Evolutionary conservation across 2,797 vertebrate genomes (phyloP), one percentile per base, ranked within the genome.

Genomic region (Chelon labrosus): DNA sequence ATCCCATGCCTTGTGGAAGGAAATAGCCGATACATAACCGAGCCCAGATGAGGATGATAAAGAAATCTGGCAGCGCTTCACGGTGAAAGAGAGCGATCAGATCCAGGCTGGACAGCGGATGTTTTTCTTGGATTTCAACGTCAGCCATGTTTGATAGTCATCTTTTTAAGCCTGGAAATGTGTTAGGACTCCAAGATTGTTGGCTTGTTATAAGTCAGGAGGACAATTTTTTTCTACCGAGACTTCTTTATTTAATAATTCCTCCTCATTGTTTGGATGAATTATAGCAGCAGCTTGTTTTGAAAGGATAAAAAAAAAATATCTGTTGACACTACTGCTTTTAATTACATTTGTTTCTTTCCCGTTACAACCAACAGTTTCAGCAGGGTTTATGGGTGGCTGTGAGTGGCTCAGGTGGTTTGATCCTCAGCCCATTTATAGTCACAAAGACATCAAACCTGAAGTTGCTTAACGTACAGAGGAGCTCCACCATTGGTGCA

Each of bases 161-260:
- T 75, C 79, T 86, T 81, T 85, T 86, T 77, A 75, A 78, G 44
- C 35, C 55, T 65, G 63, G 67, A 70, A 75, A 86, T 63, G 67
- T 83, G 69, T 82, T 12, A 51, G 63, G 55, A 38, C 44, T 47
- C n/a, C 14, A 14, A 73, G 37, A 46, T 61, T n/a, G 59, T 75
- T 50, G 53, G 65, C 61, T 71, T 35, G 46, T 55, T 77, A 49
- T 44, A 49, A 65, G n/a, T 54, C 7, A 41, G 27, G 20, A 65
- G 68, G 67, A 82, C 65, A 78, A 65, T 5, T 61, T 9, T 61
- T 11, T 61, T 11, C 37, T 27, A 61, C n/a, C n/a, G 25, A 53
- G 22, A 20, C 13, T n/a, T n/a, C 65, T 38, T 70, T 27, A 70
- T 67, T 60, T 20, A 52, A 64, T 72, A 46, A 74, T 46, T 55